Percentiles rank a stretch among this genome's conserved stretches.
Evolutionary conservation across 2,888 invertebrate genomes (phyloP).

Genomic region (Clepsis dumicolana): DNA sequence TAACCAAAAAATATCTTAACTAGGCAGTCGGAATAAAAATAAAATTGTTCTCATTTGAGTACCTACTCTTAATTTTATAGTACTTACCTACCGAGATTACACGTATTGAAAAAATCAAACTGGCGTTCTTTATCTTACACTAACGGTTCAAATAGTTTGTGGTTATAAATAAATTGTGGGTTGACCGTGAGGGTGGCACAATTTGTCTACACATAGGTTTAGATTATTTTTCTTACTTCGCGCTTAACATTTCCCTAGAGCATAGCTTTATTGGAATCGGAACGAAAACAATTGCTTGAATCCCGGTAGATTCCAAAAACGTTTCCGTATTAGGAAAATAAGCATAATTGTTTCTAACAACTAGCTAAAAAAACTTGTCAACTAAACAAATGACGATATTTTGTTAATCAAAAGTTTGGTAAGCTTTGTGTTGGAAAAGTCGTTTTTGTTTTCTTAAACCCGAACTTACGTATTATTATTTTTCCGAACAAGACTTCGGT

Average conservation of each 20-base stretch:
- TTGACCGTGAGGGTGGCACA: neutral
- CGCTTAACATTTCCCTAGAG: slow-evolving; percentile 5
- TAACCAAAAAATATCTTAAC: too few species aligned
- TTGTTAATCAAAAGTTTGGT: neutral
- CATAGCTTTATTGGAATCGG: neutral
- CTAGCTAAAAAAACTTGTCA: neutral
- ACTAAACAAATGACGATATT: neutral
- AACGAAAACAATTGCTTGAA: slow-evolving; percentile 6
- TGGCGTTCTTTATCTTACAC: too few species aligned
- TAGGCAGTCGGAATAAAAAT: too few species aligned
- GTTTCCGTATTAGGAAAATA: neutral
- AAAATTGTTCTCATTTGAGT: too few species aligned
- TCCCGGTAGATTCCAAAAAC: neutral
- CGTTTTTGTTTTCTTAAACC: neutral
- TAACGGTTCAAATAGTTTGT: too few species aligned
- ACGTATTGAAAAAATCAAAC: too few species aligned
- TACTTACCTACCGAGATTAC: too few species aligned
- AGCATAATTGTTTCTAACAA: neutral
- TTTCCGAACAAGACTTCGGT: neutral
- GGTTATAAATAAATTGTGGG: too few species aligned
- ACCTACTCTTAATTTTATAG: too few species aligned
- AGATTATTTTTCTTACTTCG: neutral
- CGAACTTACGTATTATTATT: neutral
- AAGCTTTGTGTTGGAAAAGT: neutral
- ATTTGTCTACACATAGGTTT: neutral